These are phyloP conservation scores for Drosophila lutescens DNA, from an alignment of 2,888 invertebrate species.

Conservation along the genomic window DNA sequence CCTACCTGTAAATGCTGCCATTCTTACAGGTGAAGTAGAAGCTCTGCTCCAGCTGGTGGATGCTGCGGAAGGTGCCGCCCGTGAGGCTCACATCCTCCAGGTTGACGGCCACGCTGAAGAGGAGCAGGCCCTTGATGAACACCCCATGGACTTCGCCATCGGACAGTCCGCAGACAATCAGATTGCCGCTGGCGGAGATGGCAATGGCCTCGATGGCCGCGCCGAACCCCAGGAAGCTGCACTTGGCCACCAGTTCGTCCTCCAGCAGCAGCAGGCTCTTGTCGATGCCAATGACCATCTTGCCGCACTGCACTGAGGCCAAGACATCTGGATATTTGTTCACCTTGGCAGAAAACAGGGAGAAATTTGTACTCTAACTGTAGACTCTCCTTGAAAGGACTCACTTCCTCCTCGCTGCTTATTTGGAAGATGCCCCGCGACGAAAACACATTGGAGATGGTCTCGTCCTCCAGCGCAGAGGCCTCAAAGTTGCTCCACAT, in stretches of 20 bases:
- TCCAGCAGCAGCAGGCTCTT: conserved; percentile 81
- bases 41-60: conserved; percentile 69
- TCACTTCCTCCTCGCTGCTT: conserved; percentile 78
- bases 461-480: conserved; percentile 82
- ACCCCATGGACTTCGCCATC: conserved; percentile 83
- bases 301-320: conserved; percentile 80
- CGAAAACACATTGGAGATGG: conserved; percentile 82
- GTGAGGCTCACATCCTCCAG: conserved; percentile 74
- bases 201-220: conserved; percentile 79
- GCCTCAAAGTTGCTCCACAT: conserved; percentile 84
- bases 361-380: conserved; percentile 2
- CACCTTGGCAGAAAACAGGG: conserved; percentile 63
- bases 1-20: conserved; percentile 81
- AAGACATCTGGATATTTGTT: conserved; percentile 76
- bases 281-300: conserved; percentile 82
- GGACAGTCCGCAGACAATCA: conserved; percentile 82
- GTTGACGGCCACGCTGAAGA: conserved; percentile 80
- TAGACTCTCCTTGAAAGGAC: background rate
- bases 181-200: conserved; percentile 80
- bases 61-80: conserved; percentile 73
- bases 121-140: conserved; percentile 79
- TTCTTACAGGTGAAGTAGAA: conserved; percentile 81
- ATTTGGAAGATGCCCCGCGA: conserved; percentile 83
- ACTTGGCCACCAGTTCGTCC: conserved; percentile 82
- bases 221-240: conserved; percentile 80